Evolutionary conservation across 2,888 invertebrate species (phyloP), one percentile per base, ranked within the genome.

Genomic region (Amiota mariae): DNA sequence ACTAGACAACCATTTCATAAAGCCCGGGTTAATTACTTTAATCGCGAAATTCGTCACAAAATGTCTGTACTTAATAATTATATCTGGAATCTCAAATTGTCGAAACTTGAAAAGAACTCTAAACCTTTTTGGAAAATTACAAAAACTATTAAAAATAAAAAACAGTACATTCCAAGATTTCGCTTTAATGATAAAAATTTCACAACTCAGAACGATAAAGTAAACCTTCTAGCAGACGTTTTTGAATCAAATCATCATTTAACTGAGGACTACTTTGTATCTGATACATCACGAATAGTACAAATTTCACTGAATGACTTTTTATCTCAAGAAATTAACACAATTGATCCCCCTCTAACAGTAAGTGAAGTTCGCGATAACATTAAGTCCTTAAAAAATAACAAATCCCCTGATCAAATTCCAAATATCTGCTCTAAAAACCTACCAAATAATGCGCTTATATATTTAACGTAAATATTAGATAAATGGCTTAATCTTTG

Each of bases 91-190:
- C 51, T 3, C n/a, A 51, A 51, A 1, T 6, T 51, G 51, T 51
- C 1, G 1, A 51, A 51, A 51, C 6, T 51, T n/a, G 4, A 51
- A 13, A 51, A 51, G 1, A 51, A 51, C 6, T 51, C 6, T 51
- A 51, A 51, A 51, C 11, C 51, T 1, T 51, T 51, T 51, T 51
- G 51, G 51, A 4, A 51, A 6, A 4, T 51, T 51, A n/a, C 51
- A 13, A 51, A 13, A 51, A 51, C 51, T 51, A 51, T 59, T 18
- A 59, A 59, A 59, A 59, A 59, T 1, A 59, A 59, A 59, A 59
- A 59, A 18, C 59, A 59, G 20, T 59, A 18, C 20, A 59, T 15
- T 59, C 59, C 18, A 59, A 15, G 59, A 18, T 15, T 59, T 8
- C 15, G 18, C 18, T 59, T 18, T 18, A 59, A 59, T 20, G 20